Evolutionary conservation across 2,888 invertebrate species (phyloP), one percentile per base, ranked within the genome.

Genomic region (Habrosyne pyritoides): DNA sequence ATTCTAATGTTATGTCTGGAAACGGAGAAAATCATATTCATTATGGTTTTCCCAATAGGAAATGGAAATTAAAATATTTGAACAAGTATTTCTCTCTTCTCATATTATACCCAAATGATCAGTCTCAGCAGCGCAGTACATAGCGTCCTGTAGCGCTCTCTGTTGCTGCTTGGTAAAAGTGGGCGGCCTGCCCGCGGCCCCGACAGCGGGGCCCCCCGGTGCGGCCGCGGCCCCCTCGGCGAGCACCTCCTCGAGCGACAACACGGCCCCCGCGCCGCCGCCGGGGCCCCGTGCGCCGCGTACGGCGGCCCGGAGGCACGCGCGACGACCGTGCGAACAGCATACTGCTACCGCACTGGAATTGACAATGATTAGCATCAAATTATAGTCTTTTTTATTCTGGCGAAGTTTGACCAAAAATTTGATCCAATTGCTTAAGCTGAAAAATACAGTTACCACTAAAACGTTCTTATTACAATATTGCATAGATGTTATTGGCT

Each of bases 61-160:
- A 6, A 2, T 8, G 22, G 8, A 14, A 10, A 21, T 0, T 21
- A 14, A 6, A n/a, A 14, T 18, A 46, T 18, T 22, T 3, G 6
- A 10, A 12, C 6, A 21, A 21, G 21, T 1, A 10, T 10, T 21
- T 7, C 22, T 3, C 0, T 33, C 60, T 63, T n/a, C n/a, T n/a
- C n/a, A n/a, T n/a, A n/a, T n/a, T n/a, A n/a, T 78, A 96, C 96
- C 96, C 71, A 98, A 91, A 84, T 98, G 96, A 75, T 97, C 97
- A 80, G 97, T 97, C 86, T 98, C 98, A 0, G 98, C 97, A 60
- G 97, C 97, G 79, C 98, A 98, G 81, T 98, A 98, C 97, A 98
- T 97, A 21, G 98, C 98, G 85, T 98, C 98, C 78, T 98, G 97
- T 57, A 98, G 91, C 47, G 96, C 95, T 70, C 97, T 95, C 65